phyloP scores from a whole-genome alignment of 1,140 invertebrate species.

The Scaptodrosophila lebanonensis region DNA sequence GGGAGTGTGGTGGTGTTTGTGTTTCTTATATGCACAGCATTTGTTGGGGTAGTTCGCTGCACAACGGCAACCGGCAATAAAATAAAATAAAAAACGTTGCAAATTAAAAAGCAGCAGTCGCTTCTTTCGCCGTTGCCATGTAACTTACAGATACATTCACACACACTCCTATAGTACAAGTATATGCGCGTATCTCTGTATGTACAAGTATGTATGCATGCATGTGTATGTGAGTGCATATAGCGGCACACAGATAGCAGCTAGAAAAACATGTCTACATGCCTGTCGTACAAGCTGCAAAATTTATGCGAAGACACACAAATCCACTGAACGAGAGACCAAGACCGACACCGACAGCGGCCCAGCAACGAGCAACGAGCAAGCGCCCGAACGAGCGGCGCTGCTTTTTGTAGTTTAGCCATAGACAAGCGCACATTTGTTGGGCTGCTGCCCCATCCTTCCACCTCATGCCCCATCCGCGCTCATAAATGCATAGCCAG shows the following conservation, averaged over 20 bases:
- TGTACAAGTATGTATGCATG: conserved; percentile 13
- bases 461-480: neutral
- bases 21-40: conserved; percentile 39
- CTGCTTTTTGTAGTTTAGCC: conserved; percentile 8
- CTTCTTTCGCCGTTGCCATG: conserved; percentile 7
- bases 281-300: conserved; percentile 69
- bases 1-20: conserved; percentile 13
- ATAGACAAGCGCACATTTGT: neutral
- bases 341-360: conserved; percentile 31
- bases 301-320: conserved; percentile 77
- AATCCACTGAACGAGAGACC: conserved; percentile 76
- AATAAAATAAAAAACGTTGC: conserved; percentile 16
- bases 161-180: conserved; percentile 11
- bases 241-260: conserved; percentile 4
- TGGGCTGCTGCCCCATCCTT: neutral
- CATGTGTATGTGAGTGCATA: conserved; percentile 4
- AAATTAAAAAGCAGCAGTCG: conserved; percentile 12
- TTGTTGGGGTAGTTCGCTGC: conserved; percentile 69
- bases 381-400: neutral
- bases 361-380: neutral
- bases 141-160: conserved; percentile 30
- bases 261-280: conserved; percentile 65
- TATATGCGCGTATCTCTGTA: conserved; percentile 6
- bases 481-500: conserved; percentile 34
- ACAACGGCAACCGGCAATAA: conserved; percentile 39